These are phyloP conservation scores for Meteorus cinctellus DNA, from an alignment of 2,888 invertebrate species.

Conservation along the genomic window DNA sequence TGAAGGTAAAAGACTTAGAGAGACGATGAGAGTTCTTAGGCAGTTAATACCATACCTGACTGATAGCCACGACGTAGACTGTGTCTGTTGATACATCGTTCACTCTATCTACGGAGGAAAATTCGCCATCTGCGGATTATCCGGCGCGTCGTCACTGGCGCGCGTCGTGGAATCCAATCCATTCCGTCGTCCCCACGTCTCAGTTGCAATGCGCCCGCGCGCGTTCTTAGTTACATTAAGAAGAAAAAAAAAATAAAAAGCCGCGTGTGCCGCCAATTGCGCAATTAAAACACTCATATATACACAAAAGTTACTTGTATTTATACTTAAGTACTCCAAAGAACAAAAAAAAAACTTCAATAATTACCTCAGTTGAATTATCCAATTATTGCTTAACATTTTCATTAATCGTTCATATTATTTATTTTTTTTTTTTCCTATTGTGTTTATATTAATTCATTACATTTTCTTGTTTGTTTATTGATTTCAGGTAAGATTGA, in stretches of 20 bases:
- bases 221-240: conserved; percentile 45
- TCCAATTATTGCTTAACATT: conserved; percentile 29
- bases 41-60: conserved; percentile 33
- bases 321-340: conserved; percentile 3
- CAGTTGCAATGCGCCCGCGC: conserved; percentile 41
- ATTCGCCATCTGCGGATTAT: conserved; percentile 59
- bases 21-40: conserved; percentile 21
- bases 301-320: conserved; percentile 8
- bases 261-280: conserved; percentile 39
- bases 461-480: conserved; percentile 12
- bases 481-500: conserved; percentile 42
- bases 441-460: background rate
- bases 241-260: conserved; percentile 19
- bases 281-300: conserved; percentile 39
- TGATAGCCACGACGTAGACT: conserved; percentile 37
- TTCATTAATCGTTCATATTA: conserved; percentile 5
- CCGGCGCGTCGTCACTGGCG: conserved; percentile 43
- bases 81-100: conserved; percentile 57
- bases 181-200: conserved; percentile 40
- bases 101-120: conserved; percentile 64
- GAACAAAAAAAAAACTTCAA: conserved; percentile 25
- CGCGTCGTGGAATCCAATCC: conserved; percentile 48
- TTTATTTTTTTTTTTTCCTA: background rate
- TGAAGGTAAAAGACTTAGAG: conserved; percentile 24
- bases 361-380: conserved; percentile 25